Evolutionary conservation across 2,888 invertebrate genomes (phyloP).

Genomic region (Amorpha juglandis): DNA sequence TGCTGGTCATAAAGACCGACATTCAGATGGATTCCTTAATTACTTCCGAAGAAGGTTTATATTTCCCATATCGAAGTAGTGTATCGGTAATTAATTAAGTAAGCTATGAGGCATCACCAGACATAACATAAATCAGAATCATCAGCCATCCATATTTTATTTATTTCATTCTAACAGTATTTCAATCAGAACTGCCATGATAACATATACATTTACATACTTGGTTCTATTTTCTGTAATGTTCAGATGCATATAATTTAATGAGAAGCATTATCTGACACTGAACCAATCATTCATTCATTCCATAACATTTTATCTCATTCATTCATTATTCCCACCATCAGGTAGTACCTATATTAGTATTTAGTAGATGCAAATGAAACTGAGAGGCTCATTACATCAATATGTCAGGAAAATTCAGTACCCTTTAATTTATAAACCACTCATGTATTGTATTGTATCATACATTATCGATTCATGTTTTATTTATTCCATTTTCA

Average conservation of each 20-base stretch:
- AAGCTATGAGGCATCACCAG: neutral
- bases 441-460: neutral
- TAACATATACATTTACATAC: no score
- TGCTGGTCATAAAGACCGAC: conserved; percentile 14
- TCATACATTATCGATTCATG: neutral
- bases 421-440: neutral
- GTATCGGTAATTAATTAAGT: neutral
- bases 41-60: conserved; percentile 20
- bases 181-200: no score
- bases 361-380: neutral
- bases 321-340: no score
- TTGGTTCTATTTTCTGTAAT: no score
- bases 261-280: no score
- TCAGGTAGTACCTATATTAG: no score
- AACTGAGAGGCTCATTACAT: neutral
- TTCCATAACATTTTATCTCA: no score
- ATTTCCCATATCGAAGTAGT: conserved; percentile 11
- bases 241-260: no score
- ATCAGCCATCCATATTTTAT: neutral
- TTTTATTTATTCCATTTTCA: neutral
- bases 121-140: neutral
- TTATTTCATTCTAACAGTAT: no score
- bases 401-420: neutral
- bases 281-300: no score
- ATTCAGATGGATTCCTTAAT: conserved; percentile 12